These are phyloP conservation scores for Drosophila pruinosa DNA, from an alignment of 1,140 invertebrate species.

Conservation along the genomic window DNA sequence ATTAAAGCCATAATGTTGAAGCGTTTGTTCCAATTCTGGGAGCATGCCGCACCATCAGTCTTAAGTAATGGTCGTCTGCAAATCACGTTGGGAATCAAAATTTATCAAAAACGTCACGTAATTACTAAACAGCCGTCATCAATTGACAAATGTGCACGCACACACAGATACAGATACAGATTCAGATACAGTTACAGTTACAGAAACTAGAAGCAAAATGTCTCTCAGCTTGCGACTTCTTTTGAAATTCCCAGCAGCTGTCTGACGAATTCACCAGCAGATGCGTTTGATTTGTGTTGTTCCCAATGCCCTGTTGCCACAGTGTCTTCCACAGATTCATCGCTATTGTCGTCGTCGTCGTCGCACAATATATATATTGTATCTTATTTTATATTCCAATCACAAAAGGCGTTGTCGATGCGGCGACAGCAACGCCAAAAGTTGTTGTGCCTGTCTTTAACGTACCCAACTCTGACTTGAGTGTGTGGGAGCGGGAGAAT, in stretches of 20 bases:
- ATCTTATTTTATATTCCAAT: slow-evolving; percentile 77
- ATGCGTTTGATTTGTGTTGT: slow-evolving; percentile 75
- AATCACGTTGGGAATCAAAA: slow-evolving; percentile 74
- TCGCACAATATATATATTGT: slow-evolving; percentile 41
- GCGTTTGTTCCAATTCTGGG: slow-evolving; percentile 77
- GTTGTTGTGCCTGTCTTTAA: slow-evolving; percentile 44
- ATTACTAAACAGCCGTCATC: slow-evolving; percentile 57
- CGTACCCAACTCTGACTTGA: slow-evolving; percentile 11
- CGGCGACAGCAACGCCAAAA: slow-evolving; percentile 72
- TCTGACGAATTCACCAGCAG: slow-evolving; percentile 56
- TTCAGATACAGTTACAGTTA: slow-evolving; percentile 5
- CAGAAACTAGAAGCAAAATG: slow-evolving; percentile 18
- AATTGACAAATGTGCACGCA: slow-evolving; percentile 32
- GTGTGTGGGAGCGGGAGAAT: slow-evolving; percentile 24
- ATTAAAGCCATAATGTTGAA: slow-evolving; percentile 64
- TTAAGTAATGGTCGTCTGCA: slow-evolving; percentile 64
- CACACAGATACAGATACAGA: slow-evolving; percentile 31
- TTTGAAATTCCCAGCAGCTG: slow-evolving; percentile 69
- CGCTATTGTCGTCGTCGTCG: slow-evolving; percentile 25
- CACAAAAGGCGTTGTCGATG: slow-evolving; percentile 78
- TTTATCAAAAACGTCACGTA: slow-evolving; percentile 81
- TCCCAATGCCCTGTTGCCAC: slow-evolving; percentile 37
- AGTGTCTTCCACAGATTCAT: slow-evolving; percentile 59
- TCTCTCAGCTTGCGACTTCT: slow-evolving; percentile 54
- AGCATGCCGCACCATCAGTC: slow-evolving; percentile 74